Evolutionary conservation across 2,888 invertebrate species (phyloP).

Genomic region (Lochmaea capreae): DNA sequence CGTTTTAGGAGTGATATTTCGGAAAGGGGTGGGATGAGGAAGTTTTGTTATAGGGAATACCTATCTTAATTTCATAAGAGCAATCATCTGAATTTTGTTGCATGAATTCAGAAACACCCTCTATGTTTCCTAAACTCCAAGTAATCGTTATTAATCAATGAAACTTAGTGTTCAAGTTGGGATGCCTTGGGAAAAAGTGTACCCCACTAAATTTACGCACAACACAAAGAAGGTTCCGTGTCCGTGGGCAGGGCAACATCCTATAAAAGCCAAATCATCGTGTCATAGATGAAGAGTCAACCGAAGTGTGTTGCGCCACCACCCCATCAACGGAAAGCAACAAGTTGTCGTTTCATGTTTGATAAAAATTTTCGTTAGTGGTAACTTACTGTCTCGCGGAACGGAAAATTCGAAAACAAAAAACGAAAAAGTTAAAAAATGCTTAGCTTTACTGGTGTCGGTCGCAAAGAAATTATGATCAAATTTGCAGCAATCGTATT

Average conservation of each 20-base stretch:
- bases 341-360: conserved; percentile 14
- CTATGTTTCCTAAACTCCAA: too few relatives aligned
- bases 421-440: background rate
- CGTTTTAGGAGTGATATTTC: too few relatives aligned
- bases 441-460: background rate
- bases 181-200: background rate
- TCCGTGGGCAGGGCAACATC: conserved; percentile 21
- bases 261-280: conserved; percentile 43
- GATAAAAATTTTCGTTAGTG: conserved; percentile 5
- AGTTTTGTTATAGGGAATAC: too few relatives aligned
- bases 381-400: background rate
- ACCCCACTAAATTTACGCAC: background rate
- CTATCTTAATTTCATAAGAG: too few relatives aligned
- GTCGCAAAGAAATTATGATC: conserved; percentile 49
- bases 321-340: conserved; percentile 9
- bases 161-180: background rate
- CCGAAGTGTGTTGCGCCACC: conserved; percentile 16
- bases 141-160: too few relatives aligned
- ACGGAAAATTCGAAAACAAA: background rate
- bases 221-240: conserved; percentile 11
- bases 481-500: conserved; percentile 68
- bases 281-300: conserved; percentile 23
- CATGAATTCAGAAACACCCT: too few relatives aligned
- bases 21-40: too few relatives aligned
- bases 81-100: too few relatives aligned